Evolutionary conservation across 2,113 vertebrate species (phyloP), one percentile per base, ranked within the genome.

Genomic region (Campylomormyrus tamandua): DNA sequence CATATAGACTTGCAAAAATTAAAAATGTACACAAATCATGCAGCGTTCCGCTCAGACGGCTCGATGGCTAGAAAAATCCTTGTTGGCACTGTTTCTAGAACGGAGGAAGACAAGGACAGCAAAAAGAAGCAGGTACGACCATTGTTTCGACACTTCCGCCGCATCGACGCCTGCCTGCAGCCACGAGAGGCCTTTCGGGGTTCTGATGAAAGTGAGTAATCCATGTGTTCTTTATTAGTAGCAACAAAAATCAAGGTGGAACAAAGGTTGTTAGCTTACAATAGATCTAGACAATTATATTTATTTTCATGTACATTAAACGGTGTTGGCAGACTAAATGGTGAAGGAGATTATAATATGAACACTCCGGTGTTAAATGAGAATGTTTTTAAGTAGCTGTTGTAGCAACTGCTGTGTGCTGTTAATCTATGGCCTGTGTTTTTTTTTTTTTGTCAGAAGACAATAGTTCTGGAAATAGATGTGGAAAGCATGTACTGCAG

Each of bases 181-280:
- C 98, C 98, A 1, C 94, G 98, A 31, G 98, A 99, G 93, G 98
- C 98, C 0, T 99, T 99, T 94, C 97, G 98, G 17, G 98, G 98
- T 89, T 99, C 98, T 0, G 98, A 99, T 45, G 98, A 99, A 94
- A 99, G 98, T 99, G 94, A 93, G 98, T 95, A 86, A 49, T 89
- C 49, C 74, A 31, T 83, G 17, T 77, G 45, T 46, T 84, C 83
- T 27, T 87, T 15, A 84, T 46, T 24, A 39, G 31, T 45, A 83
- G 39, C 35, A 42, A 24, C 46, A 86, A 27, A 86, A 86, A 27
- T 86, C 24, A 49, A 86, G 83, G 19, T 46, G 83, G 83, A 42
- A 48, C 21, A 24, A 45, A n/a, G 83, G 9, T n/a, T 45, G 31
- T 83, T 83, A 83, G 77, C 19, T 83, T 39, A 45, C 77, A 83